These are phyloP conservation scores for Odontocolon sp. DNA, from an alignment of 2,888 invertebrate genomes.

Conservation along the genomic window DNA sequence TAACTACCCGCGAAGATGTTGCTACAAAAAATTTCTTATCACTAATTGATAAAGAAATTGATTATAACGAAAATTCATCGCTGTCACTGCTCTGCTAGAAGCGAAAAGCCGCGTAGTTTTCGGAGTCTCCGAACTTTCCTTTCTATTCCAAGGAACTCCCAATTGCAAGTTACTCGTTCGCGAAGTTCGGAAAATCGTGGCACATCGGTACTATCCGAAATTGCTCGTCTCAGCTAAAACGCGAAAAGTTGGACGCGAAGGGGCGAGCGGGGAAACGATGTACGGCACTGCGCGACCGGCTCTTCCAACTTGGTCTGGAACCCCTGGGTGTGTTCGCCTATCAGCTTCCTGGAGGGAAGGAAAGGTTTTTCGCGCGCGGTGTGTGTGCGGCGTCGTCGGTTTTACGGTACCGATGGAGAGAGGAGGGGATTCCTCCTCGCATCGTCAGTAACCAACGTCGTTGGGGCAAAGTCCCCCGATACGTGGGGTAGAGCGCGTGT, in stretches of 20 bases:
- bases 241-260: background rate
- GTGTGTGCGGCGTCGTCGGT: conserved; percentile 41
- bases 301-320: conserved; percentile 19
- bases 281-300: conserved; percentile 42
- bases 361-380: conserved; percentile 31
- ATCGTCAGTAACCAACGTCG: conserved; percentile 45
- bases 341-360: conserved; percentile 50
- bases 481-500: background rate
- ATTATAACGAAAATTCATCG: no score
- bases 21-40: no score
- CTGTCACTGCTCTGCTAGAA: no score
- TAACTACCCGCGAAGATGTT: no score
- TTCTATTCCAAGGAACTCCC: no score
- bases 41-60: no score
- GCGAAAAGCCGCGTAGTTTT: no score
- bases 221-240: background rate
- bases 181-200: background rate
- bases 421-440: conserved; percentile 32
- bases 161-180: no score
- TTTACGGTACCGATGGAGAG: background rate
- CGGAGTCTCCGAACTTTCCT: no score
- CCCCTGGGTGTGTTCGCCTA: conserved; percentile 36
- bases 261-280: conserved; percentile 15
- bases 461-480: conserved; percentile 23
- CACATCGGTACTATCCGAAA: background rate